Conservation (phyloP, 2,888 invertebrate genomes). For the Hydropsyche betteni region DNA sequence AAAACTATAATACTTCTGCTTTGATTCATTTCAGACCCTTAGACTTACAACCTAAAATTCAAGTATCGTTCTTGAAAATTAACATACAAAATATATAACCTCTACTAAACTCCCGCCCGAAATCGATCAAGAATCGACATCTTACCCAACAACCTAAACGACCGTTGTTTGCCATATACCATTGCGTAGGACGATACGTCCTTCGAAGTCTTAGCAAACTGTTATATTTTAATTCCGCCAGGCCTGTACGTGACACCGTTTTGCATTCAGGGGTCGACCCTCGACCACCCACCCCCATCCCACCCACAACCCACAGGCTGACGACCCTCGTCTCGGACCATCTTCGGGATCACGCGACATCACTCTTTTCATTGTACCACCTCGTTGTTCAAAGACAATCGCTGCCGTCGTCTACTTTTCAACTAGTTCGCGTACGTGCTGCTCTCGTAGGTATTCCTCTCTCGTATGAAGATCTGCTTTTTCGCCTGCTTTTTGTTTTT, state of each 20-base stretch:
- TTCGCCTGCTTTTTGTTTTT: not conserved
- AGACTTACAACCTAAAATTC: too few relatives aligned
- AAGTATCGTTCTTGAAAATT: too few relatives aligned
- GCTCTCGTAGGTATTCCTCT: not conserved
- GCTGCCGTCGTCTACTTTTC: constrained; percentile 29
- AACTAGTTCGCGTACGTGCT: not conserved
- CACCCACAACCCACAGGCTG: not conserved
- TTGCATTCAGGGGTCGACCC: constrained; percentile 41
- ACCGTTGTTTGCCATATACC: constrained; percentile 20
- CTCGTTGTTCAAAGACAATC: constrained; percentile 32
- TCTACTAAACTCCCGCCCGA: too few relatives aligned
- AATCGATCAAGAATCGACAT: not conserved
- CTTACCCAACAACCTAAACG: constrained; percentile 9
- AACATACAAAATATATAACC: too few relatives aligned
- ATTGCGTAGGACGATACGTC: constrained; percentile 4
- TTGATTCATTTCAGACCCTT: too few relatives aligned
- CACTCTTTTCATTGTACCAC: constrained; percentile 5
- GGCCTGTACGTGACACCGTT: constrained; percentile 43
- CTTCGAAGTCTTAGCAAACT: constrained; percentile 41
- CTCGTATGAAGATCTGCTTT: not conserved
- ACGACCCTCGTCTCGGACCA: not conserved
- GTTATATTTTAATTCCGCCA: constrained; percentile 45
- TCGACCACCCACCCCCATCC: not conserved
- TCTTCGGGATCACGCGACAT: not conserved
- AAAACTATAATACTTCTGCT: too few relatives aligned